Evolutionary conservation across 1,140 invertebrate genomes (phyloP).

Genomic region (Metopolophium dirhodum): DNA sequence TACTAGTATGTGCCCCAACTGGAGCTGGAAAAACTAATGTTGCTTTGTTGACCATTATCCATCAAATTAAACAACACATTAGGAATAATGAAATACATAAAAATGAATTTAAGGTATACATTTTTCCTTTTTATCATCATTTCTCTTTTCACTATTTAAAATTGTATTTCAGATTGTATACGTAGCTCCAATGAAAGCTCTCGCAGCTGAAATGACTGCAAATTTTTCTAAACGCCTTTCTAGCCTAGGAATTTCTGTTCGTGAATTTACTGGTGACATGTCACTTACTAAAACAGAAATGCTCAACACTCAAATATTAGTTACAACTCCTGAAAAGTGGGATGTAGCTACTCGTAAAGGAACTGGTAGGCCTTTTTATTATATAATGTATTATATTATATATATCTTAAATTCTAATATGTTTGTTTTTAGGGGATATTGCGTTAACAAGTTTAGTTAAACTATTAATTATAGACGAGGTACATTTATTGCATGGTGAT

Average conservation of each 20-base stretch:
- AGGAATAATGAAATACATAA: conserved; percentile 80
- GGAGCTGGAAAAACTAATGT: conserved; percentile 99
- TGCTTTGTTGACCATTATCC: conserved; percentile 89
- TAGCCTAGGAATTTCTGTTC: conserved; percentile 79
- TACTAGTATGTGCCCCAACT: conserved; percentile 94
- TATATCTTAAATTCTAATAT: conserved; percentile 29
- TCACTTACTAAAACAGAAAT: conserved; percentile 95
- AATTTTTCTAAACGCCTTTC: conserved; percentile 87
- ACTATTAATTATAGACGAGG: conserved; percentile 97
- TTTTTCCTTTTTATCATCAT: conserved; percentile 20
- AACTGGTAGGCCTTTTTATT: conserved; percentile 64
- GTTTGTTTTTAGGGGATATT: conserved; percentile 76
- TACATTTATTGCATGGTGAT: conserved; percentile 96
- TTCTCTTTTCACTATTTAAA: not conserved
- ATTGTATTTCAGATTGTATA: conserved; percentile 84
- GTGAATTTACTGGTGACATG: conserved; percentile 98
- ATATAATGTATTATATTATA: not conserved
- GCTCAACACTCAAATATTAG: conserved; percentile 94
- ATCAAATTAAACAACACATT: conserved; percentile 87
- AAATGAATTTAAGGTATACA: conserved; percentile 88
- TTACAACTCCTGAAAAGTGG: conserved; percentile 99
- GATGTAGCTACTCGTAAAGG: conserved; percentile 98
- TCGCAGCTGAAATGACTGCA: conserved; percentile 97
- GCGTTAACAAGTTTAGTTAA: conserved; percentile 89
- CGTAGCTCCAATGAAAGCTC: conserved; percentile 98